Evolutionary conservation across 2,888 invertebrate genomes (phyloP).

Genomic region (Microplitis deprimator): DNA sequence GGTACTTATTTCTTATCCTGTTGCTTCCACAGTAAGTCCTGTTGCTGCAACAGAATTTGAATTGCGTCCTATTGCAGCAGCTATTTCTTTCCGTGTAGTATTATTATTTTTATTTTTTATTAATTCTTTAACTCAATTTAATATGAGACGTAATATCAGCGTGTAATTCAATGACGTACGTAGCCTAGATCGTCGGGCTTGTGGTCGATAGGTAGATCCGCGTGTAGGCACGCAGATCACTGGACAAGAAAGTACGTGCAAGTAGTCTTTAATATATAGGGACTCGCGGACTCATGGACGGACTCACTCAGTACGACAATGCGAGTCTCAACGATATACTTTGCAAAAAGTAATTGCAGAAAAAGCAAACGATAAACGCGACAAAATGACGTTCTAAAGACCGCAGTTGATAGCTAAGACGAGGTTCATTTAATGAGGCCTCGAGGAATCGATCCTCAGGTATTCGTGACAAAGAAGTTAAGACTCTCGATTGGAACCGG

Average conservation of each 20-base stretch:
- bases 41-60: no score
- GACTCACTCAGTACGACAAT: conserved; percentile 35
- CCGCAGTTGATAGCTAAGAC: conserved; percentile 52
- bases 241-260: conserved; percentile 23
- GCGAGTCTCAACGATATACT: conserved; percentile 36
- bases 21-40: no score
- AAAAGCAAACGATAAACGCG: conserved; percentile 62
- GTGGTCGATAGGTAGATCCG: conserved; percentile 15
- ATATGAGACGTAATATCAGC: conserved; percentile 10
- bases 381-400: conserved; percentile 64
- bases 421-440: conserved; percentile 55
- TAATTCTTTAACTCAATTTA: no score
- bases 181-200: conserved; percentile 29
- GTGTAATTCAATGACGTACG: conserved; percentile 13
- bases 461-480: conserved; percentile 49
- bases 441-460: conserved; percentile 54
- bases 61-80: no score
- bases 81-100: no score
- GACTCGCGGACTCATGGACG: background rate
- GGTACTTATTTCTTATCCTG: no score
- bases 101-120: no score
- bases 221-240: conserved; percentile 42
- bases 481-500: conserved; percentile 43
- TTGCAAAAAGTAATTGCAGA: conserved; percentile 62
- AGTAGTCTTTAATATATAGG: background rate